Evolutionary conservation across 2,888 invertebrate species (phyloP), one percentile per base, ranked within the genome.

Genomic region (Caenorhabditis uteleia): DNA sequence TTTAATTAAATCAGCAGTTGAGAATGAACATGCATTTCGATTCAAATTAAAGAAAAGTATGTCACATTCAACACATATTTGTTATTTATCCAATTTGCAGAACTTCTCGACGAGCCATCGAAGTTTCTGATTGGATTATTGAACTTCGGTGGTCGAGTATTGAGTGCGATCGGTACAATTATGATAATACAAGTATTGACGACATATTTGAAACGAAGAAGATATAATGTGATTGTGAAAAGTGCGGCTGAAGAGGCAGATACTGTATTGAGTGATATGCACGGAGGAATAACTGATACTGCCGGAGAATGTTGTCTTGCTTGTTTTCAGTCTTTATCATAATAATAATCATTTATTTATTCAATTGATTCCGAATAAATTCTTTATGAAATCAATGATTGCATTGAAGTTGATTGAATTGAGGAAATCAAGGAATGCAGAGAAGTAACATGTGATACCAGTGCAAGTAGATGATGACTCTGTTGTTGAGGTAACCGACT

Each of bases 141-240:
- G 36, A 76, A 70, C 23, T 76, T 74, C 42, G 65, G 59, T 12
- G 77, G 76, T 21, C 67, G 76, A 7, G 57, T 75, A 27, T 38
- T 75, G 14, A 68, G 68, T 27, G 77, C 76, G n/a, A 45, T 76
- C 12, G 76, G 76, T 45, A 76, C 77, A 20, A 64, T 76, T n/a
- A 57, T 76, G 47, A 48, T 76, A 3, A 77, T 72, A 16, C 36
- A 70, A 65, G 70, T 68, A 2, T 53, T 70, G 1, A 50, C 67
- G 7, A 45, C 67, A 1, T 70, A 70, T 26, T 23, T 61, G 36
- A 70, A 70, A 46, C 47, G 70, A 20, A 39, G 67, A 34, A 51
- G 64, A 18, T 70, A 70, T 38, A 70, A 55, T 54, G 33, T 58
- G 5, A 33, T 70, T 5, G 39, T 68, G 42, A 47, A 62, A 42